Evolutionary conservation across 2,797 vertebrate species (phyloP).

Genomic region (Spinibarbus caldwelli): DNA sequence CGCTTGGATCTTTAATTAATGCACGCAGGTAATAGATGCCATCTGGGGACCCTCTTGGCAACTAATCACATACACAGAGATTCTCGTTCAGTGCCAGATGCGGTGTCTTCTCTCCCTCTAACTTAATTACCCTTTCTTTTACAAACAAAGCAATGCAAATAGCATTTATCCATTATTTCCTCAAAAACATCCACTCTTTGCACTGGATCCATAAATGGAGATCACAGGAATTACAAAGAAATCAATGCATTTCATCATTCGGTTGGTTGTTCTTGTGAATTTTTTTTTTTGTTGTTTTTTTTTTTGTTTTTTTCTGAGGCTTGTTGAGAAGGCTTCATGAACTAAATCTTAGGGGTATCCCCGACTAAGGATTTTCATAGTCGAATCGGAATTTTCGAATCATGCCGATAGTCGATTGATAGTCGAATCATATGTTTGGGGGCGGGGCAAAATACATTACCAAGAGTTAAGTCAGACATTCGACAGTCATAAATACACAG

Average conservation of each 20-base stretch:
- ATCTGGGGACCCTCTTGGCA: conserved; percentile 68
- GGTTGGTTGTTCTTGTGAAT: conserved; percentile 27
- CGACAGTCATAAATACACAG: no score
- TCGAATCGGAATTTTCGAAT: no score
- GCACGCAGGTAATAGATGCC: conserved; percentile 64
- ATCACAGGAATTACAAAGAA: conserved; percentile 64
- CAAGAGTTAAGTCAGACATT: no score
- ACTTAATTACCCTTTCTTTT: conserved; percentile 72
- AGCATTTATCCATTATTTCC: conserved; percentile 66
- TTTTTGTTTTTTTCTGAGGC: conserved; percentile 17
- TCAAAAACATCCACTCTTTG: conserved; percentile 61
- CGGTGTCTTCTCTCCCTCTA: conserved; percentile 57
- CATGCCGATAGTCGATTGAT: no score
- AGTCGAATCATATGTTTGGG: no score
- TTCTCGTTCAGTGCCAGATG: conserved; percentile 55
- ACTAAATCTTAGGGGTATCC: no score
- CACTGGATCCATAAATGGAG: conserved; percentile 37
- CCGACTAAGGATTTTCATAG: no score
- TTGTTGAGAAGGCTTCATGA: background rate
- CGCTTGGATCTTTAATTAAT: conserved; percentile 70
- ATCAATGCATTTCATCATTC: conserved; percentile 66
- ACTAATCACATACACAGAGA: conserved; percentile 64
- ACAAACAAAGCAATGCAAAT: conserved; percentile 69
- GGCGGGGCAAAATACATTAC: no score
- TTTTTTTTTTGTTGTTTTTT: background rate